Conservation (phyloP, 2,797 vertebrate genomes). For the Myiotriccus ornatus region DNA sequence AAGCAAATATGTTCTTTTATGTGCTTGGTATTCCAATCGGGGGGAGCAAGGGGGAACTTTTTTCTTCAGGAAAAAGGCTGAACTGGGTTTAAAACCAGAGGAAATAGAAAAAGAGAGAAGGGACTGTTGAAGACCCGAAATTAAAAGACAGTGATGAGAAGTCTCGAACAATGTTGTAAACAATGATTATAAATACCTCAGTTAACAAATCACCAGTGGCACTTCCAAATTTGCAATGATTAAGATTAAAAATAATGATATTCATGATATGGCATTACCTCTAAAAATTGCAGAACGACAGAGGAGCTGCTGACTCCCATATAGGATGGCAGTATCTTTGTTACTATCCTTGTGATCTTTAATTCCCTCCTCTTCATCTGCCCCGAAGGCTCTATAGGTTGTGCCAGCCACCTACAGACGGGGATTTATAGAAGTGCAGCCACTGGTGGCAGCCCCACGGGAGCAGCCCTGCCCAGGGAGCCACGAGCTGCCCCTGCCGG, state of each 20-base stretch:
- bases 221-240: not conserved
- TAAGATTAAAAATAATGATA: not conserved
- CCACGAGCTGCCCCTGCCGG: not conserved
- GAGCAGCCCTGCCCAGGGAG: not conserved
- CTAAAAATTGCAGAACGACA: not conserved
- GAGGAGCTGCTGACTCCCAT: not conserved
- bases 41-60: not conserved
- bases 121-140: not conserved
- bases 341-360: not conserved
- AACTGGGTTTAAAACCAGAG: not conserved
- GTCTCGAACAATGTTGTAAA: not conserved
- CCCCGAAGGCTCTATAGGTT: conserved; percentile 88
- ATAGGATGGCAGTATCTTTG: not conserved
- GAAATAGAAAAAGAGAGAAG: not conserved
- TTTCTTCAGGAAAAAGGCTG: not conserved
- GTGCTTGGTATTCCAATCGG: not conserved
- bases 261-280: not conserved
- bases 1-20: not conserved
- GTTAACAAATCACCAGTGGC: not conserved
- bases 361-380: not conserved
- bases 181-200: not conserved
- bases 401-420: conserved; percentile 92
- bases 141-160: not conserved
- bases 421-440: conserved; percentile 80
- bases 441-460: not conserved